Conservation (phyloP, 2,113 vertebrate genomes). For the Campylorhamphus procurvoides region DNA sequence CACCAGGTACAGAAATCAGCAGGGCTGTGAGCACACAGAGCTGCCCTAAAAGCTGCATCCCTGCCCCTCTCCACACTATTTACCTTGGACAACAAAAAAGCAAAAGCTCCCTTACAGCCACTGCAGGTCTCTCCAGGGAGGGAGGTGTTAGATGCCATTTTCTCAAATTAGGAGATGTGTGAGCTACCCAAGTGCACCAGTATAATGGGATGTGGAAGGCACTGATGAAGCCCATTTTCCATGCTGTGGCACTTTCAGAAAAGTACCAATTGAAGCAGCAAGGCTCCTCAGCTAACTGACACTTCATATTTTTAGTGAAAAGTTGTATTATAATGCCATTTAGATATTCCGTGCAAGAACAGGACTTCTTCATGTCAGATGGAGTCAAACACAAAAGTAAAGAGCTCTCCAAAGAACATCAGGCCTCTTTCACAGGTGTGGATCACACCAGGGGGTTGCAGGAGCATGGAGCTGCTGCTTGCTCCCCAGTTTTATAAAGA, state of each 20-base stretch:
- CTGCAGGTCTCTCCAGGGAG: neutral
- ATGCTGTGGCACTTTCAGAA: neutral
- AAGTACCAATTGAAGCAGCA: constrained; percentile 30
- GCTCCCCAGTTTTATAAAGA: neutral
- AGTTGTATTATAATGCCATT: neutral
- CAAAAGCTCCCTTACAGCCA: neutral
- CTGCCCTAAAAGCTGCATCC: neutral
- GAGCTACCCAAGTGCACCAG: neutral
- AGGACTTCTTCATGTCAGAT: neutral
- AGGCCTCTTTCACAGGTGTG: neutral
- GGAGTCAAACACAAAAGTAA: neutral
- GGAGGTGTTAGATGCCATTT: neutral
- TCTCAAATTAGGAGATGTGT: neutral
- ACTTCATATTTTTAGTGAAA: neutral
- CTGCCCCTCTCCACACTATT: neutral
- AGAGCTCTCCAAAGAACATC: neutral
- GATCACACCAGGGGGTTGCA: neutral
- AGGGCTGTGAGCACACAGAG: neutral
- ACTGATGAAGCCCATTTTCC: constrained; percentile 8
- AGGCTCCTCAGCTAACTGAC: neutral
- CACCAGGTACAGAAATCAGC: neutral
- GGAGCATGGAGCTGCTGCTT: neutral
- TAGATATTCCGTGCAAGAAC: neutral
- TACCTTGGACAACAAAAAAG: neutral
- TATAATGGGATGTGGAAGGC: neutral